Evolutionary conservation across 2,797 vertebrate species (phyloP).

Genomic region (Telmatherina bonti): DNA sequence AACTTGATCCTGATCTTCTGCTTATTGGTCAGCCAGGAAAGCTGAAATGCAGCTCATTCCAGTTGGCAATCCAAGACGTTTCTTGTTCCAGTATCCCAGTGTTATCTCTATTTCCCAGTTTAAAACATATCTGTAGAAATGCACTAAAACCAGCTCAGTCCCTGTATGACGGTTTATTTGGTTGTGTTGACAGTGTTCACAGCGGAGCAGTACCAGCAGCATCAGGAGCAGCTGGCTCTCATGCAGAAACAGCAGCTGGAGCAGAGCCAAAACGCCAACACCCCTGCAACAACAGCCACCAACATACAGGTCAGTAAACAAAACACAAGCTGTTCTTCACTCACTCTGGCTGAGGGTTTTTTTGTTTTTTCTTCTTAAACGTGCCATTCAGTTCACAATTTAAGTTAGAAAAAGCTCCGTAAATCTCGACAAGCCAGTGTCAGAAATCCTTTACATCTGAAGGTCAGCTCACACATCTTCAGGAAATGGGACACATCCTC

Average conservation of each 20-base stretch:
- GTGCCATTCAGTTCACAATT: background rate
- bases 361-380: background rate
- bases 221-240: constrained; percentile 97
- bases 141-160: too few species aligned
- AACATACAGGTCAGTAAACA: constrained; percentile 87
- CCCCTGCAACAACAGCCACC: constrained; percentile 80
- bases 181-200: constrained; percentile 91
- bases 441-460: constrained; percentile 29
- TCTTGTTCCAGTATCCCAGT: too few species aligned
- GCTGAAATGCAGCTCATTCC: background rate
- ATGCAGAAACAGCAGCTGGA: constrained; percentile 99
- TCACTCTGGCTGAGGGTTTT: too few species aligned
- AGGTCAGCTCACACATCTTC: constrained; percentile 44
- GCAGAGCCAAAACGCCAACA: constrained; percentile 92
- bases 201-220: constrained; percentile 99
- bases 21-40: background rate
- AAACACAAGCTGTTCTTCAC: background rate
- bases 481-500: constrained; percentile 45
- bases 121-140: too few species aligned
- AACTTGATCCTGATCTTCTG: background rate
- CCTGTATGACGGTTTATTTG: constrained; percentile 7
- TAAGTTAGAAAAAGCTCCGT: background rate
- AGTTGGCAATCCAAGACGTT: background rate
- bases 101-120: too few species aligned
- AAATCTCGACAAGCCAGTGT: background rate